Evolutionary conservation across 2,113 vertebrate species (phyloP), one percentile per base, ranked within the genome.

Genomic region (Corynorhinus townsendii): DNA sequence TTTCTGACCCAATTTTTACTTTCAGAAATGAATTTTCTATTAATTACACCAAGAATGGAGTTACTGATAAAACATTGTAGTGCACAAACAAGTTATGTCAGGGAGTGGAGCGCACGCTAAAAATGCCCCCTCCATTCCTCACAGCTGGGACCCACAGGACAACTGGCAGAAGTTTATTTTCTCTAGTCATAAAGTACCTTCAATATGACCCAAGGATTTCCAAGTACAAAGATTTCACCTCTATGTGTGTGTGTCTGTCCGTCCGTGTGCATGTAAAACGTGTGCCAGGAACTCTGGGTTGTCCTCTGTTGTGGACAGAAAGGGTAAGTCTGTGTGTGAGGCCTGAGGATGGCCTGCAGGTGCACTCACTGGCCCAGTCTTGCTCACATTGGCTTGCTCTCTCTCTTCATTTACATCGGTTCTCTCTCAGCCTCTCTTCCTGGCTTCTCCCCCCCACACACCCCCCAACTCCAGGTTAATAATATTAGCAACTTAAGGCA

Each of bases 1-100:
- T 96, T 96, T 98, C 97, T 90, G 96, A 97, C 86, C 85, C 90
- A 56, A 90, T 96, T 98, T 97, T 91, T 95, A 95, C 97, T 97
- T 80, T 30, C 81, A 93, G 96, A 97, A 97, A 96, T 7, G 16
- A 43, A 96, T 89, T 97, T 96, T 89, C 96, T 96, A 97, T 86
- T 97, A 97, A 95, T 20, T 43, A 96, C 68, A 97, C 93, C 90
- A 96, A 96, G 90, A 96, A 95, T 91, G 93, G 94, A 91, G 97
- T 90, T 68, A 95, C 24, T 89, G 97, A 96, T 97, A 96, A 97
- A 97, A 97, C 33, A 96, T 26, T 94, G 95, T 80, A 93, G 79
- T 90, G 59, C 64, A 97, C 94, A 94, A 91, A 97, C 81, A 97
- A 97, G 88, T 93, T 93, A 96, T 68, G 91, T 91, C 95, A 89